These are phyloP conservation scores for Bombyx mandarina DNA, from an alignment of 1,140 invertebrate species.

Conservation along the genomic window DNA sequence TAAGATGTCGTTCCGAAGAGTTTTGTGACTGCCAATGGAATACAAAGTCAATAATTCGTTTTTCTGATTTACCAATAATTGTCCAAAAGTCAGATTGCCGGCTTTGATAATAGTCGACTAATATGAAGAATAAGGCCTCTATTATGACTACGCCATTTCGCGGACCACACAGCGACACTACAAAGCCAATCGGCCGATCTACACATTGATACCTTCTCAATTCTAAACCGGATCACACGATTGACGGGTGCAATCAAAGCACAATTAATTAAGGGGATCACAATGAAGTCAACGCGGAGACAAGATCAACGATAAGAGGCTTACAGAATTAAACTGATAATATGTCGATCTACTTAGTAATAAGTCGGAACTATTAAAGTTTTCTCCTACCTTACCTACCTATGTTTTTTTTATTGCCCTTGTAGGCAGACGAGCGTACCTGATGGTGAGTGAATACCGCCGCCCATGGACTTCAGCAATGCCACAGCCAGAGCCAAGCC, in stretches of 20 bases:
- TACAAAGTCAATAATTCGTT: no score
- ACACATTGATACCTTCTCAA: conserved; percentile 22
- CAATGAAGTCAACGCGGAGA: conserved; percentile 1
- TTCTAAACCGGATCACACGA: conserved; percentile 12
- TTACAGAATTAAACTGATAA: no score
- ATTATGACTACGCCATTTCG: not conserved
- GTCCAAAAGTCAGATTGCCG: no score
- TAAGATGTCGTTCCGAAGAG: no score
- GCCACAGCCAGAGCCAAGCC: no score
- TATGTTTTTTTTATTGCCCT: not conserved
- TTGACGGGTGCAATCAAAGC: conserved; percentile 26
- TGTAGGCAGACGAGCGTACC: no score
- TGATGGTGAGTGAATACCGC: no score
- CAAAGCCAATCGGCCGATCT: conserved; percentile 14
- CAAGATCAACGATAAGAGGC: not conserved
- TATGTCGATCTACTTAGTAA: not conserved
- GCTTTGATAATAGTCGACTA: no score
- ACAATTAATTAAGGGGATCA: conserved; percentile 9
- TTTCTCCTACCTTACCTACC: not conserved
- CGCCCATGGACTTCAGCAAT: no score
- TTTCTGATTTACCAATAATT: no score
- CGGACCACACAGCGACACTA: not conserved
- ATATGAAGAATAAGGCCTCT: no score
- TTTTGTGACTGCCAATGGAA: no score
- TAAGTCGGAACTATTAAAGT: not conserved